These are phyloP conservation scores for Melanerpes aurifrons DNA, from an alignment of 2,113 vertebrate species.

Conservation along the genomic window DNA sequence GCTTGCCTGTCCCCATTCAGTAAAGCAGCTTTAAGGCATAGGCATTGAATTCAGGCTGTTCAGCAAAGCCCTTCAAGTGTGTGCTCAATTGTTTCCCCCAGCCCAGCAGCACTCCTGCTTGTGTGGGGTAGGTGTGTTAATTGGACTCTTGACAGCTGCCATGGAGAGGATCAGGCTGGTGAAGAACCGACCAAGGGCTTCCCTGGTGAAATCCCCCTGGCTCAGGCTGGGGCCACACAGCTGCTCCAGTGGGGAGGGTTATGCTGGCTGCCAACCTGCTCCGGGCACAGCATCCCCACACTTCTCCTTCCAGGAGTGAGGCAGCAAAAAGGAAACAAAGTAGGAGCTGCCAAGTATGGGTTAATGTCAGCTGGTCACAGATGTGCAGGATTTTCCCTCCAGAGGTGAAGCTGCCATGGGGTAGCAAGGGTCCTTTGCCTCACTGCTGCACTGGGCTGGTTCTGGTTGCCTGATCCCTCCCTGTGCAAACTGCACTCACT, in stretches of 20 bases:
- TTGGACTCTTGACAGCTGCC: not conserved
- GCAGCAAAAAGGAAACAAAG: not conserved
- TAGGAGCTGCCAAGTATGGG: rapidly evolving
- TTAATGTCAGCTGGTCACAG: rapidly evolving
- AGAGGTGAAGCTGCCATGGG: not conserved
- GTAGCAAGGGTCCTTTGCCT: not conserved
- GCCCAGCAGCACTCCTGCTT: not conserved
- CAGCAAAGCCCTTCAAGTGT: not conserved
- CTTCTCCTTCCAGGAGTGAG: not conserved
- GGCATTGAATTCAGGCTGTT: not conserved
- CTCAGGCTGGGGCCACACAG: not conserved
- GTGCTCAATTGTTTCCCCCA: not conserved
- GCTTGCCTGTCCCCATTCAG: not conserved
- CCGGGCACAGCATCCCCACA: rapidly evolving
- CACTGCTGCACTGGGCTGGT: rapidly evolving
- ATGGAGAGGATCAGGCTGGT: not conserved
- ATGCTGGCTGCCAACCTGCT: not conserved
- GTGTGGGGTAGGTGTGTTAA: not conserved
- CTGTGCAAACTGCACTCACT: rapidly evolving
- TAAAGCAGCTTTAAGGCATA: not conserved
- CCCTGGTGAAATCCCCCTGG: not conserved
- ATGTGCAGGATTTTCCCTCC: not conserved
- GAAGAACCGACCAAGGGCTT: not conserved
- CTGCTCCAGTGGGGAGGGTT: not conserved
- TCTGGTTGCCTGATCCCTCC: not conserved